phyloP scores from a whole-genome alignment of 2,113 vertebrate genomes.

The Pomatorhinus ruficollis region DNA sequence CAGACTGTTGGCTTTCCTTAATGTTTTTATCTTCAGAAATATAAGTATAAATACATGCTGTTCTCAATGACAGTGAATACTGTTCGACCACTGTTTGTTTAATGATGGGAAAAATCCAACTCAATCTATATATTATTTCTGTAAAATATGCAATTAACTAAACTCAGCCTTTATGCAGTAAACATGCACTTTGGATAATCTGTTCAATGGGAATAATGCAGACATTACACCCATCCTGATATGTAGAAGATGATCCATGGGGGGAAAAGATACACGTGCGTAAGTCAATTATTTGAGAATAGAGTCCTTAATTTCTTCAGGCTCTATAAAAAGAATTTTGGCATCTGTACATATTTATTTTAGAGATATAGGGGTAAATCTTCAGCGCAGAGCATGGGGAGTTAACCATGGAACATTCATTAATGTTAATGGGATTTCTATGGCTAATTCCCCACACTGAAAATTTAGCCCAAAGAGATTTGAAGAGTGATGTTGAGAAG shows the following conservation, averaged over 20 bases:
- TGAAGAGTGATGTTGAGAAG: conserved; percentile 59
- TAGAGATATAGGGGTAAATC: conserved; percentile 60
- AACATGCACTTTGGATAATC: conserved; percentile 65
- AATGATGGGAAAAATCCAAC: conserved; percentile 23
- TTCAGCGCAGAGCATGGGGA: conserved; percentile 45
- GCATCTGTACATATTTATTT: conserved; percentile 67
- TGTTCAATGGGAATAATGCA: conserved; percentile 62
- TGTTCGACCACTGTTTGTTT: conserved; percentile 4
- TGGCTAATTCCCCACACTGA: conserved; percentile 64
- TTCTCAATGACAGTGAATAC: not conserved
- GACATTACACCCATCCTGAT: conserved; percentile 57
- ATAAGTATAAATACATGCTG: not conserved
- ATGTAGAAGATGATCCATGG: not conserved
- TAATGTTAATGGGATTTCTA: conserved; percentile 68
- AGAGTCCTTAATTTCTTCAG: conserved; percentile 53
- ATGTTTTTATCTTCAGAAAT: not conserved
- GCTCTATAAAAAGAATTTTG: conserved; percentile 49
- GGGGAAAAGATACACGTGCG: not conserved
- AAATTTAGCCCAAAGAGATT: conserved; percentile 71
- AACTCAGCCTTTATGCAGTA: conserved; percentile 8
- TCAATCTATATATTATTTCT: conserved; percentile 26
- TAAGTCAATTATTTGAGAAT: conserved; percentile 61
- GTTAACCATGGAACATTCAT: conserved; percentile 57
- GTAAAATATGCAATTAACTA: conserved; percentile 39
- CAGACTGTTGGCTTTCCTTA: not conserved